Evolutionary conservation across 2,888 invertebrate genomes (phyloP).

Genomic region (Epiblema foenella): DNA sequence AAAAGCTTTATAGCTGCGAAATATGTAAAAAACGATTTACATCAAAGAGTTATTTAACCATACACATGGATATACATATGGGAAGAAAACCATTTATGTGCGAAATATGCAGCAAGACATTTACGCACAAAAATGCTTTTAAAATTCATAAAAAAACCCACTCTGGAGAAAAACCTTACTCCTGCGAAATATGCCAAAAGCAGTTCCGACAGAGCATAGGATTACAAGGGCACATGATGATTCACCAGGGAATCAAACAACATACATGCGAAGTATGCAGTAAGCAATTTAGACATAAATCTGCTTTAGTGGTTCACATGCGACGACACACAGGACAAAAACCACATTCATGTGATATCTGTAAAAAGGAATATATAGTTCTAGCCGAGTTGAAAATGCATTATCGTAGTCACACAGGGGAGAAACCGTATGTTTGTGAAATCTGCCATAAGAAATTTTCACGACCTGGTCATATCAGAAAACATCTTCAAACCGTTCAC

Average conservation of each 20-base stretch:
- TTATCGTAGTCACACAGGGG: slow-evolving; percentile 1
- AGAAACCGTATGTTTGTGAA: slow-evolving; percentile 6
- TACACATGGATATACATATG: slow-evolving; percentile 1
- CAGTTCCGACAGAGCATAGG: neutral
- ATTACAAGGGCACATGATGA: neutral
- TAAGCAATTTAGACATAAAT: slow-evolving; percentile 4
- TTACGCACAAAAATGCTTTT: neutral
- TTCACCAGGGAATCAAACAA: neutral
- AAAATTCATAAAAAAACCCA: slow-evolving; percentile 1
- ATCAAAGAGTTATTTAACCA: slow-evolving; percentile 2
- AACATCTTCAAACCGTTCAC: slow-evolving; percentile 4
- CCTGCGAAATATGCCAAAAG: neutral
- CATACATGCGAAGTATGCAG: neutral
- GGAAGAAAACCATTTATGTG: neutral
- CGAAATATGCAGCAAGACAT: neutral
- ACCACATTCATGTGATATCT: neutral
- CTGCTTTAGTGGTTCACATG: neutral
- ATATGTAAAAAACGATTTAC: neutral
- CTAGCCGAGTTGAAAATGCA: neutral
- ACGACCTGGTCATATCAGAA: slow-evolving; percentile 4
- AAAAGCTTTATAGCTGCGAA: neutral
- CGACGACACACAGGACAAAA: neutral
- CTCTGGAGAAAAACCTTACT: neutral
- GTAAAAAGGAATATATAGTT: slow-evolving; percentile 4
- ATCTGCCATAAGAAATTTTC: slow-evolving; percentile 11